Evolutionary conservation across 2,797 vertebrate genomes (phyloP).

Genomic region (Tragelaphus eurycerus): DNA sequence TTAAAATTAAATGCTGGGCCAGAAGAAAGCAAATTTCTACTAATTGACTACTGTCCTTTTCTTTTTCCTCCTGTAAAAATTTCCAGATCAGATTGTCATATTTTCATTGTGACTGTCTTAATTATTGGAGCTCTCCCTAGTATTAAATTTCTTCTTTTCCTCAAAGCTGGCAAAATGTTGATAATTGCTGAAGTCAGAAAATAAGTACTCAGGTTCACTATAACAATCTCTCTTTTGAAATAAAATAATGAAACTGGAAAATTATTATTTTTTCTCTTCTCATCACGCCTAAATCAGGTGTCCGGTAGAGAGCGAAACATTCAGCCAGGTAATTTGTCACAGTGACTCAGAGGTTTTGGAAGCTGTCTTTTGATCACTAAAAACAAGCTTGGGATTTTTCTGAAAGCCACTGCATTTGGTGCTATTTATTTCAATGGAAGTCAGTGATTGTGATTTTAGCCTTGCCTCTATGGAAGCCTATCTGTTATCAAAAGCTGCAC

Average conservation of each 20-base stretch:
- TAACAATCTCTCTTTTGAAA: conserved; percentile 32
- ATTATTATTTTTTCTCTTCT: background rate
- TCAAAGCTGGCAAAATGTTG: background rate
- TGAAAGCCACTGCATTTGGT: background rate
- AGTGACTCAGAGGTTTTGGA: background rate
- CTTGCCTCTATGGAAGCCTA: background rate
- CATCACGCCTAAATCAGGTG: background rate
- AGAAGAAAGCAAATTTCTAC: background rate
- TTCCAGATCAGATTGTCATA: background rate
- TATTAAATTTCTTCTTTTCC: background rate
- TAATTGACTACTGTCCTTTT: background rate
- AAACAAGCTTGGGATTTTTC: background rate
- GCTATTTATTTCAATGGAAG: background rate
- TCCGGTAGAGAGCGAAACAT: background rate
- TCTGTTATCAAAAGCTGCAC: conserved; percentile 18
- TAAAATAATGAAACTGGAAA: conserved; percentile 4
- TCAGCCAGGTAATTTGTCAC: background rate
- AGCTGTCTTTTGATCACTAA: background rate
- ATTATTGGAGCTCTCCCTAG: background rate
- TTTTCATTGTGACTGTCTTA: background rate
- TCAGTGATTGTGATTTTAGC: background rate
- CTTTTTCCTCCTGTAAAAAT: background rate
- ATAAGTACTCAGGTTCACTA: background rate
- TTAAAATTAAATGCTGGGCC: background rate
- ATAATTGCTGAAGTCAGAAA: background rate